Evolutionary conservation across 53 echinoderm and acorn worm species (phyloP), one percentile per base, ranked within the genome.

Genomic region (Antedon mediterranea): DNA sequence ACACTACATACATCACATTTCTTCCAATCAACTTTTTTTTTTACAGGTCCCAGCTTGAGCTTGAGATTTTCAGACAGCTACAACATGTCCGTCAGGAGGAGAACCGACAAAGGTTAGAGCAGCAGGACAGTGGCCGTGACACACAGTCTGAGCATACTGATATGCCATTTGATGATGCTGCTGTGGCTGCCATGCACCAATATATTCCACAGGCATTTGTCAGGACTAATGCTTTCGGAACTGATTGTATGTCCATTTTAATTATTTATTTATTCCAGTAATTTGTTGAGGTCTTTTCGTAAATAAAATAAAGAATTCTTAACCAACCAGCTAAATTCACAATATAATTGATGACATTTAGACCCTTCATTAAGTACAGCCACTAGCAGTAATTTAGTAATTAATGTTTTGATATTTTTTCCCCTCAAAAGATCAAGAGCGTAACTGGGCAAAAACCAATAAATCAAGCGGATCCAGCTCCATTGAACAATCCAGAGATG

Each of bases 41-140:
- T 33, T 75, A 57, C 82, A 94, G 95, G 80, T 85, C 91, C 23
- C 79, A 87, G 30, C 81, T 94, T 30, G 89, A 91, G 32, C 43
- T 89, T 41, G 91, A 89, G 26, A 94, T 91, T 71, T 91, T 91
- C 82, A 83, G 89, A 37, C 89, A 91, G 73, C 84, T 94, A 34
- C 95, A 91, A 72, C 79, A 86, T 7, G 82, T 88, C 13, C 83
- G 90, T 1, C 90, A 86, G 75, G 82, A 87, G 28, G 89, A 88
- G 71, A 28, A 76, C 34, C 33, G 28, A 3, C 57, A 57, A 57
- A 76, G 34, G 26, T 20, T 76, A 7, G 76, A 76, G 34, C 76
- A 33, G 34, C 76, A 76, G 7, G 76, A 76, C 34, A 76, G 76
- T 76, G 80, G 72, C 34, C 31, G 74, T 33, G 71, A 75, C 71